phyloP scores from a whole-genome alignment of 2,797 vertebrate species.

The Enteromius fasciolatus region DNA sequence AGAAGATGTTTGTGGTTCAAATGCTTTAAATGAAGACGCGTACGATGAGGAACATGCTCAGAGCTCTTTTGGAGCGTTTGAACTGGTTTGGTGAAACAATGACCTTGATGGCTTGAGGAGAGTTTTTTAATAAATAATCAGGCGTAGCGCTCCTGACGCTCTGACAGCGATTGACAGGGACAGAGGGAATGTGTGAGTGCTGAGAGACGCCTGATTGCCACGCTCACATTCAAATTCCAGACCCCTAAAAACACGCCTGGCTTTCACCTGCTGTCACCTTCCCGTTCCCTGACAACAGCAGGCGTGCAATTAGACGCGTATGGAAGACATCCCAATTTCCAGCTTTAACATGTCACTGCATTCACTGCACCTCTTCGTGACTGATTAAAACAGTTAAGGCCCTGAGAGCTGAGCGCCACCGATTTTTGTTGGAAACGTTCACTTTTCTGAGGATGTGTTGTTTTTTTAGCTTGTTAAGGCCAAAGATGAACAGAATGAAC shows the following conservation, averaged over 20 bases:
- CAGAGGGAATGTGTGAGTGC: constrained; percentile 51
- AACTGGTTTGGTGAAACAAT: constrained; percentile 27
- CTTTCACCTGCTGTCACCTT: constrained; percentile 60
- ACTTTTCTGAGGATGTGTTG: neutral
- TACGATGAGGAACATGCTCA: neutral
- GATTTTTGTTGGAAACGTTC: neutral
- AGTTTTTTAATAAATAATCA: constrained; percentile 58
- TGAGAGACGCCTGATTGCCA: constrained; percentile 44
- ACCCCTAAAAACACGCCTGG: constrained; percentile 35
- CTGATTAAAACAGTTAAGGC: constrained; percentile 1
- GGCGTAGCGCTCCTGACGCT: constrained; percentile 33
- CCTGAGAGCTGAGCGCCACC: neutral
- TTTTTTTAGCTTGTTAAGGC: neutral
- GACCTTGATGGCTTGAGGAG: constrained; percentile 46
- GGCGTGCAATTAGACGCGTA: constrained; percentile 54
- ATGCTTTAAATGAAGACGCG: constrained; percentile 19
- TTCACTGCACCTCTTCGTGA: constrained; percentile 3
- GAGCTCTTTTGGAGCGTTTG: neutral
- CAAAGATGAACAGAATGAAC: neutral
- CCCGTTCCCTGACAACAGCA: constrained; percentile 49
- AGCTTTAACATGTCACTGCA: constrained; percentile 22
- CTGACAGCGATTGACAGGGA: constrained; percentile 51
- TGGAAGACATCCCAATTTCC: constrained; percentile 55
- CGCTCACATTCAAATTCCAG: constrained; percentile 54
- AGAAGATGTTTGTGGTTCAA: constrained; percentile 17